Evolutionary conservation across 2,888 invertebrate genomes (phyloP), one percentile per base, ranked within the genome.

Genomic region (Cyclophora punctaria): DNA sequence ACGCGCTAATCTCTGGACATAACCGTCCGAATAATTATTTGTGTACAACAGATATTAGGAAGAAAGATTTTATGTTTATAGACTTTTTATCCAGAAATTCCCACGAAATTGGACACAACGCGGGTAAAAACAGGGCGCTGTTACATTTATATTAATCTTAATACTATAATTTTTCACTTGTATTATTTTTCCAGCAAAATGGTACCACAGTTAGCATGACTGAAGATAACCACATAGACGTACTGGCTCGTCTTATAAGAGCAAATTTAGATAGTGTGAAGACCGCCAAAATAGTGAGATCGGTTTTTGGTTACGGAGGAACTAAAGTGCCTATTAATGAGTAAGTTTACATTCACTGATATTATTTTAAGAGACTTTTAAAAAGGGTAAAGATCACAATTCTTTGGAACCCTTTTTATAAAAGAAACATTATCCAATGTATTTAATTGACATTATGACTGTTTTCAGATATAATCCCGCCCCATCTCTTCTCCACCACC

Each of bases 401-500:
- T 4, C 37, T 37, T 20, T 20, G 1, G 2, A 20, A 20, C 20
- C 20, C 20, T 20, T 20, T 20, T 20, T 20, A 20, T 20, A 2
- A 20, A 37, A 37, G 37, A 37, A 37, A 37, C 37, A 37, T 37
- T 44, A 35, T 41, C 4, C 20, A 4, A 37, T n/a, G n/a, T 41
- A 46, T 45, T 40, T 6, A 6, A 20, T n/a, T 49, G 5, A 34
- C 40, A 7, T 48, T 35, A 41, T 50, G 53, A 51, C 5, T 37
- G 37, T 37, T 4, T 50, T 34, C 72, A 87, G 87, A 52, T 83
- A 82, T 46, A 83, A 79, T 48, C 80, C 86, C 7, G 78, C 85
- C 3, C 87, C 87, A 35, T 83, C 87, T 33, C 56, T 81, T 37
- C 52, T 86, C 40, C 86, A 87, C 55, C 79, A 81, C 46, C 78